Evolutionary conservation across 2,113 vertebrate species (phyloP), one percentile per base, ranked within the genome.

Genomic region (Paracanthobrama guichenoti): DNA sequence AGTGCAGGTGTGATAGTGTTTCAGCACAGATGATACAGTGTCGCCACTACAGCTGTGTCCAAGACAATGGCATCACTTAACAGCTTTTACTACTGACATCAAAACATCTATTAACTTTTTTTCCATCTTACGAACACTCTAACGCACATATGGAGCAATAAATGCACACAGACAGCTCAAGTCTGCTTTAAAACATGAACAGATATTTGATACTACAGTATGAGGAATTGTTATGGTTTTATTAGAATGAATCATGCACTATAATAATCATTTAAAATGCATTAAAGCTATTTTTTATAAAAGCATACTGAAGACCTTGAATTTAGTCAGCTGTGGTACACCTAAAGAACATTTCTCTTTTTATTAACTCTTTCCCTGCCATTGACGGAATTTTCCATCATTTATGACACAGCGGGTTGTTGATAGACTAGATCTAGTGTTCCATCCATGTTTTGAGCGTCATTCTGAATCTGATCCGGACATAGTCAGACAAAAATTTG

Each of bases 1-100:
- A 18, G 14, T 31, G 18, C 73, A 76, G 73, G 73, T 57, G 74
- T 31, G 73, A 31, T 26, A 76, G 8, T 22, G 50, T 76, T 77
- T 77, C 18, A 0, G 74, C 48, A 22, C 28, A 77, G 50, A 57
- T 22, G 74, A 77, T 39, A 35, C 28, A 6, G 2, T 10, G 28
- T 55, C 73, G 11, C 8, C 11, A 39, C 48, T 76, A 9, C 74
- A 59, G 18, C 74, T 77, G 74, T 59, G 31, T 39, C 31, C 20
- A 39, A 76, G 31, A 26, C 28, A 39, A 57, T 2, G 6, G 20
- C 2, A 55, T 76, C 26, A 76, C 10, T 57, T 35, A 76, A 76
- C 73, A 55, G 50, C 50, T 53, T 76, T 26, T 26, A 53, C 16
- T 35, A 22, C 10, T 77, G 74, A 77, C 50, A 77, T n/a, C n/a